Base-by-base conservation (phyloP, 2,113 vertebrate genomes). In the Corynorhinus townsendii region DNA sequence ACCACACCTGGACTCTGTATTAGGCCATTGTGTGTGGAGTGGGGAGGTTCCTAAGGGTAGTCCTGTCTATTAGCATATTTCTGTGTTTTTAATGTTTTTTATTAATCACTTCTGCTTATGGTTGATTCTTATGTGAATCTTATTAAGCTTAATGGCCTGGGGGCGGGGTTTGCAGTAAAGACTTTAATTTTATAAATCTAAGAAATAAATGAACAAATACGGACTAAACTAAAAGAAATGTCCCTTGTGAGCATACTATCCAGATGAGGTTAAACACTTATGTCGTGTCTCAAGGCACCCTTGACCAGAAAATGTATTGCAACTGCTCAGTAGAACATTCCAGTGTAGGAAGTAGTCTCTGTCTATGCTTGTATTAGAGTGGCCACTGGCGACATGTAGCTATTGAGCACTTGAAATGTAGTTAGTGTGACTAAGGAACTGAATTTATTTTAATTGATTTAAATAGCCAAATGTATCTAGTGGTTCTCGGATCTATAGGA, bases 61-160 rank as follows among this genome's bases (percentile, higher is more conserved):
- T 82, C 49, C 72, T 92, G 72, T 49, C 59, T 81, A 4, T 19
- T 22, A 56, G 47, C 64, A 43, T 66, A 49, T 80, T 76, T 86
- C n/a, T 47, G 54, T 30, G 16, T 85, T 92, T 92, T 35, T 73
- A 73, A 66, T 85, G n/a, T 43, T 89, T 76, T 81, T 8, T 96
- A 52, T 83, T 93, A 15, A 84, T 90, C 80, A 66, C 16, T 79
- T 87, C 59, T 90, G 43, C 52, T 89, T 90, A n/a, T 69, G 47
- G 38, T 68, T 75, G 22, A 64, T 94, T 95, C 87, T 91, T 14
- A 77, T 79, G 45, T 90, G 86, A 92, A 62, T 80, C 43, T 87
- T 35, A 92, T 59, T 73, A 95, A 73, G 28, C 20, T 83, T 62
- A 66, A 72, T 56, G 69, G 30, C 64, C 64, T 86, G 3, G 8